These are phyloP conservation scores for Emydoidea blandingii DNA, from an alignment of 2,797 vertebrate genomes.

Conservation along the genomic window DNA sequence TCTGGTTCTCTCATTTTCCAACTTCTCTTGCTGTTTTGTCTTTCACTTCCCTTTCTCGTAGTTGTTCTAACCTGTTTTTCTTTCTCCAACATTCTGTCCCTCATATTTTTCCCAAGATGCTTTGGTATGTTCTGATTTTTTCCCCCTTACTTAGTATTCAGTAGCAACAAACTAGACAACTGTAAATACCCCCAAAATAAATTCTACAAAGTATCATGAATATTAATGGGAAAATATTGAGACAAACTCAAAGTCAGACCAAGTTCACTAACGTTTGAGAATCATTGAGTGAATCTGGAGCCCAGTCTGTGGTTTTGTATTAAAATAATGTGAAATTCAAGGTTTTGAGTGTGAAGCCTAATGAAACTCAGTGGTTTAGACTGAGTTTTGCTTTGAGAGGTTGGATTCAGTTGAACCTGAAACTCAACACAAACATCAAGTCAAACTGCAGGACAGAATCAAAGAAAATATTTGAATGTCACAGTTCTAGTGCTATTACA, in stretches of 20 bases:
- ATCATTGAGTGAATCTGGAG: not conserved
- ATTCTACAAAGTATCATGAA: not conserved
- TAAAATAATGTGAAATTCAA: not conserved
- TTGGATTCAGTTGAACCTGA: not conserved
- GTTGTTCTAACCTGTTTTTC: not conserved
- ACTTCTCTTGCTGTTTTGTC: not conserved
- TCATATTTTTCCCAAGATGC: slow-evolving; percentile 3
- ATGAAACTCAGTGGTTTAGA: not conserved
- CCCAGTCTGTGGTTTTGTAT: not conserved
- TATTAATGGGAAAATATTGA: not conserved
- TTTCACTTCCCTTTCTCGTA: not conserved
- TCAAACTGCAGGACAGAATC: not conserved
- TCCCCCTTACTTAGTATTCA: not conserved
- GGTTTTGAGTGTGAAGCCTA: not conserved
- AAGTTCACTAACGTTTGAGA: not conserved
- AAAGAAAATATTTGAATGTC: not conserved
- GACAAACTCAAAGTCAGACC: not conserved
- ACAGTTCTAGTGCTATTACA: not conserved
- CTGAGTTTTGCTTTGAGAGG: not conserved
- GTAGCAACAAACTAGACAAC: not conserved
- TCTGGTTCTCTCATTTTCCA: not conserved
- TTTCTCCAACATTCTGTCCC: not conserved
- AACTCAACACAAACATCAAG: not conserved
- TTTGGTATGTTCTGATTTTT: not conserved
- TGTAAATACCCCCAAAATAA: not conserved